A percentile compares a stretch with the other conserved stretches of the same genome.
These are phyloP conservation scores for Pipistrellus nathusii DNA, from an alignment of 2,797 vertebrate genomes.

Conservation along the genomic window DNA sequence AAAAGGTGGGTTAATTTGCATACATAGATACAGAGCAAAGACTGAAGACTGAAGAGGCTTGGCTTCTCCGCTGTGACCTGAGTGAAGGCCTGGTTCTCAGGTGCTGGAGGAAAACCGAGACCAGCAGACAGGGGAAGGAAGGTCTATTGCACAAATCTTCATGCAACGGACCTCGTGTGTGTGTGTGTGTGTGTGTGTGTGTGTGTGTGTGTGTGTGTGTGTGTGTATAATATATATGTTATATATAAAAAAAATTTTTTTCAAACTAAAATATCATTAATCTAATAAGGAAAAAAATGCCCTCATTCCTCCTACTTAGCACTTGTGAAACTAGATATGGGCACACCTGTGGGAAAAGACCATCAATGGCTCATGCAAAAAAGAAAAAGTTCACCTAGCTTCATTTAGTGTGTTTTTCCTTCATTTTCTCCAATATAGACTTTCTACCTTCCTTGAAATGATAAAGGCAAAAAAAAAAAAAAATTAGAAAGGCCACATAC, in stretches of 20 bases:
- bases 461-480: neutral
- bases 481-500: neutral
- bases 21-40: too few species aligned
- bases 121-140: too few species aligned
- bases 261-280: slow-evolving; percentile 30
- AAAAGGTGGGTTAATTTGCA: too few species aligned
- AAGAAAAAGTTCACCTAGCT: neutral
- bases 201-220: too few species aligned
- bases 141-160: too few species aligned
- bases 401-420: neutral
- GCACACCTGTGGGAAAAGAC: neutral
- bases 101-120: too few species aligned
- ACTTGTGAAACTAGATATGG: neutral
- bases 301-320: slow-evolving; percentile 16
- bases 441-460: neutral
- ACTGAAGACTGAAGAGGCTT: too few species aligned
- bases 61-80: too few species aligned
- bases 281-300: neutral
- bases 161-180: too few species aligned
- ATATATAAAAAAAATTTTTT: neutral
- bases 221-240: too few species aligned
- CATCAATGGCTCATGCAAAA: neutral
- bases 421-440: neutral
- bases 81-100: too few species aligned
- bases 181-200: too few species aligned